Evolutionary conservation across 1,140 invertebrate genomes (phyloP).

Genomic region (Spodoptera frugiperda): DNA sequence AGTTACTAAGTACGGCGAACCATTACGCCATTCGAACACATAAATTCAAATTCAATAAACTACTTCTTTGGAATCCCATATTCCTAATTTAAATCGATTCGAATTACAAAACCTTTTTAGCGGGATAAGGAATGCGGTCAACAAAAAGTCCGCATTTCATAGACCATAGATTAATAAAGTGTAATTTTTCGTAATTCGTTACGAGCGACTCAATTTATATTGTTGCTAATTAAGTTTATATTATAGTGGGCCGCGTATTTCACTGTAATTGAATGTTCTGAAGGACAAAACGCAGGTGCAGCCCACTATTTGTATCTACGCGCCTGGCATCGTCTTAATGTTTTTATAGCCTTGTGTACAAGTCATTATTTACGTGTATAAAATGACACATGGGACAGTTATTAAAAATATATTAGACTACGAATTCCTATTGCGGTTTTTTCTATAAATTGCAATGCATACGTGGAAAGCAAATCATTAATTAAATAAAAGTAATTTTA

Average conservation of each 20-base stretch:
- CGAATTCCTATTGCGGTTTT: no score
- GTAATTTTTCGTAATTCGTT: slow-evolving; percentile 38
- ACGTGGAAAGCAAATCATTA: no score
- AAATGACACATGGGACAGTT: not conserved
- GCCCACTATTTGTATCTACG: slow-evolving; percentile 21
- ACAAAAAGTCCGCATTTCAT: slow-evolving; percentile 15
- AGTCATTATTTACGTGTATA: slow-evolving; percentile 12
- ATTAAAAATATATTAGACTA: slow-evolving; percentile 21
- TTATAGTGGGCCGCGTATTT: slow-evolving; percentile 37
- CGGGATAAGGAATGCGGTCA: slow-evolving; percentile 6
- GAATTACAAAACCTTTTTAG: slow-evolving; percentile 21
- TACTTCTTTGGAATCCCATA: not conserved
- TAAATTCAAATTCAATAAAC: not conserved
- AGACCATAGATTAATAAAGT: slow-evolving; percentile 32
- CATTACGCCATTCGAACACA: not conserved
- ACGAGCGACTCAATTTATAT: slow-evolving; percentile 42
- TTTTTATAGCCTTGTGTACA: slow-evolving; percentile 15
- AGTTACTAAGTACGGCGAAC: not conserved
- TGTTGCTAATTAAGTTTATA: slow-evolving; percentile 41
- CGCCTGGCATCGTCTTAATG: slow-evolving; percentile 1
- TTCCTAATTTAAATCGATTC: slow-evolving; percentile 28
- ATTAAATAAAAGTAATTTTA: no score
- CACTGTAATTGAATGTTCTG: slow-evolving; percentile 38
- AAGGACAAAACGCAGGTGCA: slow-evolving; percentile 37
- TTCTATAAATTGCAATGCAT: no score